Evolutionary conservation across 2,797 vertebrate species (phyloP).

Genomic region (Ptychobarbus kaznakovi): DNA sequence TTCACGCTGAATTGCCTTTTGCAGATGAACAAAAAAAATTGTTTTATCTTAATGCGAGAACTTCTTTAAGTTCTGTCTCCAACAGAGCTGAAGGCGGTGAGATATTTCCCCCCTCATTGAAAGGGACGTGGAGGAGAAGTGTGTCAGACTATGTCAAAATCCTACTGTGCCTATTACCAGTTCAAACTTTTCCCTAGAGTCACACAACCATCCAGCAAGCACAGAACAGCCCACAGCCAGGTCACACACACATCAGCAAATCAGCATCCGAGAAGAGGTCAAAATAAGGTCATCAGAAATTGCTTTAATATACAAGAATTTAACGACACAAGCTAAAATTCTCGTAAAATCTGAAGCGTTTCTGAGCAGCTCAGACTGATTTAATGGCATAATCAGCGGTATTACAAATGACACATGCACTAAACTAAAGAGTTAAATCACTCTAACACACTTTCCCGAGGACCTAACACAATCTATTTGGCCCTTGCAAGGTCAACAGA

Average conservation of each 20-base stretch:
- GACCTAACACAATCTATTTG: slow-evolving; percentile 26
- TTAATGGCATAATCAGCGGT: slow-evolving; percentile 1
- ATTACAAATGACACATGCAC: slow-evolving; percentile 28
- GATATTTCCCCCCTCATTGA: slow-evolving; percentile 47
- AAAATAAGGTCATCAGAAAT: slow-evolving; percentile 1
- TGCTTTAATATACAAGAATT: slow-evolving; percentile 10
- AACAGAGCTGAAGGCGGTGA: slow-evolving; percentile 28
- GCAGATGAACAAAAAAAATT: not conserved
- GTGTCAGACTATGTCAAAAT: slow-evolving; percentile 50
- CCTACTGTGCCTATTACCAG: slow-evolving; percentile 48
- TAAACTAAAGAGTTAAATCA: slow-evolving; percentile 37
- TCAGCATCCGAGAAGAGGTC: slow-evolving; percentile 12
- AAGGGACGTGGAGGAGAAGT: slow-evolving; percentile 8
- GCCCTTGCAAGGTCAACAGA: slow-evolving; percentile 46
- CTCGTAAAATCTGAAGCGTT: not conserved
- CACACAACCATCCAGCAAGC: slow-evolving; percentile 39
- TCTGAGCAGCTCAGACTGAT: not conserved
- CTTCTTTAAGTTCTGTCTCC: slow-evolving; percentile 7
- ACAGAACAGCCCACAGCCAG: slow-evolving; percentile 11
- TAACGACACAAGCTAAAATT: not conserved
- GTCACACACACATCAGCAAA: slow-evolving; percentile 8
- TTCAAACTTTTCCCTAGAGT: slow-evolving; percentile 32
- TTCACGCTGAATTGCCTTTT: not conserved
- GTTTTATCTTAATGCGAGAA: slow-evolving; percentile 2
- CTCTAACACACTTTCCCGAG: slow-evolving; percentile 15